A percentile compares a stretch with the other conserved stretches of the same genome.
These are phyloP conservation scores for Frankliniella intonsa DNA, from an alignment of 2,888 invertebrate species.

Conservation along the genomic window DNA sequence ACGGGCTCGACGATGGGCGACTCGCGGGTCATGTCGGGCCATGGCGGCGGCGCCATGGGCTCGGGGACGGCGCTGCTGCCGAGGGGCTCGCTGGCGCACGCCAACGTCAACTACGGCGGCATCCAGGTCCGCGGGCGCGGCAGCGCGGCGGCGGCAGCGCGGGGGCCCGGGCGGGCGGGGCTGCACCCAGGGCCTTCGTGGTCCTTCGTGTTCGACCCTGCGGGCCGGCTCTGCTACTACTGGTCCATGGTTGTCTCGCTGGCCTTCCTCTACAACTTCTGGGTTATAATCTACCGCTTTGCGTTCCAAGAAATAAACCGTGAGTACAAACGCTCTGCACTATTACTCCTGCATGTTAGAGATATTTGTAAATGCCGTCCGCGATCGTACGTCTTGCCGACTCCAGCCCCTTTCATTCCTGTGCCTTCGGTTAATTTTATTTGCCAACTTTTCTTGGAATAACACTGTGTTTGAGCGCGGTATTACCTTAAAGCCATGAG, in stretches of 20 bases:
- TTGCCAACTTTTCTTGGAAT: too few relatives aligned
- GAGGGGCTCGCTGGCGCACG: constrained; percentile 8
- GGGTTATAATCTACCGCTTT: constrained; percentile 98
- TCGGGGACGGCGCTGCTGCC: constrained; percentile 29
- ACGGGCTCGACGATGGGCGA: constrained; percentile 47
- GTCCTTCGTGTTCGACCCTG: constrained; percentile 98
- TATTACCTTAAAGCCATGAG: too few relatives aligned
- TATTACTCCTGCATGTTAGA: neutral
- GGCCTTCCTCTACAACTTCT: constrained; percentile 94
- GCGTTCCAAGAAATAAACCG: constrained; percentile 96
- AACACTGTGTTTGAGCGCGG: too few relatives aligned
- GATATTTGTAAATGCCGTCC: too few relatives aligned
- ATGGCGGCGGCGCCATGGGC: constrained; percentile 45
- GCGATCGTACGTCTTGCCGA: too few relatives aligned
- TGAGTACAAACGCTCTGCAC: constrained; percentile 47
- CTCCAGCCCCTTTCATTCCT: too few relatives aligned
- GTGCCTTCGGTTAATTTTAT: too few relatives aligned
- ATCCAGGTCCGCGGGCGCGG: constrained; percentile 33
- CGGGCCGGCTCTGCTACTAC: constrained; percentile 92
- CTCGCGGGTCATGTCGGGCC: constrained; percentile 53
- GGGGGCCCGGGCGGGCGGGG: constrained; percentile 39
- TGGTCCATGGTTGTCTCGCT: constrained; percentile 96
- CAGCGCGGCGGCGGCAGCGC: constrained; percentile 31
- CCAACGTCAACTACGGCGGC: constrained; percentile 34
- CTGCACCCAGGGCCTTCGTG: constrained; percentile 58